These are phyloP conservation scores for Julus scanicus DNA, from an alignment of 2,888 invertebrate species.

Conservation along the genomic window DNA sequence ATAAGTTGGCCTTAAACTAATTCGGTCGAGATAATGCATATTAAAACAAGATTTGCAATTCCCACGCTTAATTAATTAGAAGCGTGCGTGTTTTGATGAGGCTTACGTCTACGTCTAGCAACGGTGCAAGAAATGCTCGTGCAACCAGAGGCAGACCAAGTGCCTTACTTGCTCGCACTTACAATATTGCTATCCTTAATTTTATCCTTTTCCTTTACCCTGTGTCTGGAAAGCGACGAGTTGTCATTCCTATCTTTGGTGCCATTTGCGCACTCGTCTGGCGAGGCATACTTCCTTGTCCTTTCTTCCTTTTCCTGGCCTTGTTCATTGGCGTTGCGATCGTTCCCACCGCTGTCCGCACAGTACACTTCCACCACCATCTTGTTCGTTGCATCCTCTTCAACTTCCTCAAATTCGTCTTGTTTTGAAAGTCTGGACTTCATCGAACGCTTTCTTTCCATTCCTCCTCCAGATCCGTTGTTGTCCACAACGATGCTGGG, in stretches of 20 bases:
- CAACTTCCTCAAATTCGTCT: slow-evolving; percentile 63
- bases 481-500: slow-evolving; percentile 64
- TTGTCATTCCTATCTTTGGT: slow-evolving; percentile 48
- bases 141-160: slow-evolving; percentile 43
- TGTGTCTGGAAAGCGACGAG: slow-evolving; percentile 50
- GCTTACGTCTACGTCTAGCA: background rate
- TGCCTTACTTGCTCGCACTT: slow-evolving; percentile 34
- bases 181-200: slow-evolving; percentile 49
- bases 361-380: slow-evolving; percentile 36
- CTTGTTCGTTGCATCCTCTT: slow-evolving; percentile 60
- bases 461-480: slow-evolving; percentile 59
- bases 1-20: background rate
- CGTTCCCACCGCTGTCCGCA: slow-evolving; percentile 41
- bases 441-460: slow-evolving; percentile 57
- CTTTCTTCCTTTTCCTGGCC: slow-evolving; percentile 43
- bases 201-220: slow-evolving; percentile 55
- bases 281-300: background rate
- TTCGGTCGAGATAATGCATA: background rate
- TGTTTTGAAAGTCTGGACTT: slow-evolving; percentile 64
- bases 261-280: background rate
- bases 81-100: background rate
- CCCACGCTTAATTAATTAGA: background rate
- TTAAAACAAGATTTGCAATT: background rate
- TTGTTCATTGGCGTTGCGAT: slow-evolving; percentile 38
- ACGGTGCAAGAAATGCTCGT: slow-evolving; percentile 36